Base-by-base conservation (phyloP, 1,140 invertebrate genomes). In the Colletes latitarsis region DNA sequence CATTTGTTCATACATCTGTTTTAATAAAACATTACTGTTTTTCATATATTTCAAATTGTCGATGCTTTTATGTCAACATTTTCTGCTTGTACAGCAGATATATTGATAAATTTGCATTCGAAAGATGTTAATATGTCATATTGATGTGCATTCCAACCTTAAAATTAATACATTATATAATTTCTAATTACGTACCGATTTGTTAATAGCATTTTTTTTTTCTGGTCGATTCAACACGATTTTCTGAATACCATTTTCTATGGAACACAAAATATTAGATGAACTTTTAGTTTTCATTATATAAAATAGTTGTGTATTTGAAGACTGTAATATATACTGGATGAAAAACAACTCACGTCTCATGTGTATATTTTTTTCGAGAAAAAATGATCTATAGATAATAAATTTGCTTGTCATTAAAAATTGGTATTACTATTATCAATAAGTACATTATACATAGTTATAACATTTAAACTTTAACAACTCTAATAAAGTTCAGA, bases 141-240 rank as follows among this genome's bases (percentile, higher is more conserved):
- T 63, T 41, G 19, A 8, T 71, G n/a, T 53, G 17, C 15, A 14
- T 10, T 43, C 5, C 52, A 71, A 75, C 21, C 19, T 55, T 19
- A 52, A 14, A 69, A 64, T 52, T 30, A 67, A 39, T n/a, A 43
- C n/a, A 55, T 53, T 64, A 53, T 62, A 63, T 19, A 17, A 14
- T n/a, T 19, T 69, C 49, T 21, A 46, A 53, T 78, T 80, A 68
- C 41, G 73, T 89, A 92, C 91, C 71, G 82, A 19, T 30, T 71
- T 74, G 77, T 94, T 95, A 4, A 98, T 92, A 10, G 97, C 97
- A 95, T 99, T 99, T 89, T 96, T 97, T 86, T 95, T 96, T 55
- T 91, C 86, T 10, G 97, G 97, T 68, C 95, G 94, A 92, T 97
- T 97, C 60, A 97, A 94, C 70, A 93, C 95, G n/a, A 99, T 95